Evolutionary conservation across 2,888 invertebrate genomes (phyloP).

Genomic region (Helleia helle): DNA sequence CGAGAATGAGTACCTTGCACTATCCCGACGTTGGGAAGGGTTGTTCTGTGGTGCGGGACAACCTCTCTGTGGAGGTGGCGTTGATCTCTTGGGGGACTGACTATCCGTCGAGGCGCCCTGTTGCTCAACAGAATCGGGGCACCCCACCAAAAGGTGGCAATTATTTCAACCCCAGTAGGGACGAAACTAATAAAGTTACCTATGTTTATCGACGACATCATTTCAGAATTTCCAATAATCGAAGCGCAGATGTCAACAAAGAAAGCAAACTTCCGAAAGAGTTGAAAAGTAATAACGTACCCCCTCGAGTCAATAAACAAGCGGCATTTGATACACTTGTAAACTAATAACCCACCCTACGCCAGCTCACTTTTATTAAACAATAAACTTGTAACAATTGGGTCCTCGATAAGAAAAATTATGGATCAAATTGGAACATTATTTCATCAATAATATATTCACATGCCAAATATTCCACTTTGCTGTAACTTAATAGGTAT

Average conservation of each 20-base stretch:
- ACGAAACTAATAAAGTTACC: conserved; percentile 28
- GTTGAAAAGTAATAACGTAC: conserved; percentile 61
- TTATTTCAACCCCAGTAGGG: conserved; percentile 11
- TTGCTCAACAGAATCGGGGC: no score
- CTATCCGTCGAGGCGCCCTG: no score
- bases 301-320: conserved; percentile 55
- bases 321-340: conserved; percentile 70
- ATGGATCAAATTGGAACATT: conserved; percentile 8
- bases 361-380: conserved; percentile 53
- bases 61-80: no score
- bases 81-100: no score
- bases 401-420: background rate
- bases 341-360: conserved; percentile 65
- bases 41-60: no score
- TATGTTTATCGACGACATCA: conserved; percentile 42
- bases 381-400: conserved; percentile 41
- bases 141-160: no score
- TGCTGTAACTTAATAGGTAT: no score
- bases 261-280: conserved; percentile 70
- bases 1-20: no score
- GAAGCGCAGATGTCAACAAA: conserved; percentile 66
- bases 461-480: no score
- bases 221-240: conserved; percentile 57
- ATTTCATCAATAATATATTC: conserved; percentile 5
- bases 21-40: no score